phyloP scores from a whole-genome alignment of 2,888 invertebrate genomes.

The Mongoloraphidia duomilia region DNA sequence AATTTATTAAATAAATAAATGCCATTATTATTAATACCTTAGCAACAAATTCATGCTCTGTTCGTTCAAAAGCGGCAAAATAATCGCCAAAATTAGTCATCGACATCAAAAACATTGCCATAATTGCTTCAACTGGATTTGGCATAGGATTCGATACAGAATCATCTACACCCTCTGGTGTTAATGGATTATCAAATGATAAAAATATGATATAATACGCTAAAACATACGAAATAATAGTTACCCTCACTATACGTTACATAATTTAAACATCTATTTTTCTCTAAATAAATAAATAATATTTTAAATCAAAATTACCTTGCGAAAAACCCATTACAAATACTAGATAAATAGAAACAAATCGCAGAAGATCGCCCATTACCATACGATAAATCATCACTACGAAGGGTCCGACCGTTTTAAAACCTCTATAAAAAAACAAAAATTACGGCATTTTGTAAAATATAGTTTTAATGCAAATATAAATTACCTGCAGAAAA shows the following conservation, averaged over 20 bases:
- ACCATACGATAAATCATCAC: slow-evolving; percentile 99
- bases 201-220: slow-evolving; percentile 86
- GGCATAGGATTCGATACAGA: slow-evolving; percentile 75
- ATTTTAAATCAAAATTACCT: slow-evolving; percentile 36
- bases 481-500: slow-evolving; percentile 72
- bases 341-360: slow-evolving; percentile 91
- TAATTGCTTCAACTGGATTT: slow-evolving; percentile 84
- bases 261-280: too few relatives aligned
- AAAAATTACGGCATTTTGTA: background rate
- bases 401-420: slow-evolving; percentile 98
- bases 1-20: background rate
- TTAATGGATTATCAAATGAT: slow-evolving; percentile 72
- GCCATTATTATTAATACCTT: slow-evolving; percentile 44
- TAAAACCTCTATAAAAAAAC: slow-evolving; percentile 68
- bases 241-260: too few relatives aligned
- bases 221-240: slow-evolving; percentile 25
- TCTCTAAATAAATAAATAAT: too few relatives aligned
- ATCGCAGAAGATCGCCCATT: slow-evolving; percentile 86
- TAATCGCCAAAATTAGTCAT: slow-evolving; percentile 93
- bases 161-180: slow-evolving; percentile 71
- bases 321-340: slow-evolving; percentile 97
- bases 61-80: slow-evolving; percentile 77
- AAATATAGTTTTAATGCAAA: background rate
- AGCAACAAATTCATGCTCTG: slow-evolving; percentile 76
- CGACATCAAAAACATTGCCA: slow-evolving; percentile 98